Evolutionary conservation across 2,113 vertebrate genomes (phyloP).

Genomic region (Passer montanus): DNA sequence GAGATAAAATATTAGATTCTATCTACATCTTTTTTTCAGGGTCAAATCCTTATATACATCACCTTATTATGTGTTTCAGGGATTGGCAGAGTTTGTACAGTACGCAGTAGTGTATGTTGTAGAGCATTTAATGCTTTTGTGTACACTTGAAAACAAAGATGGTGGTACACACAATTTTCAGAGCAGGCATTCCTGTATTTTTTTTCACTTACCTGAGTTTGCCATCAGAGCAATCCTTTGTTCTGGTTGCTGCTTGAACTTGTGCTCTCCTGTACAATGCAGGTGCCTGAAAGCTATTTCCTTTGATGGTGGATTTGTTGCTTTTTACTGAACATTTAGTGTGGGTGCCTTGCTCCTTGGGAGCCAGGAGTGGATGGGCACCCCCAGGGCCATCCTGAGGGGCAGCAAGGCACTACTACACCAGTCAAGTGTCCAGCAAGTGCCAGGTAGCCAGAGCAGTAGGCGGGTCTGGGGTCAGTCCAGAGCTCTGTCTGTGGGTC

Average conservation of each 20-base stretch:
- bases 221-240: background rate
- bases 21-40: background rate
- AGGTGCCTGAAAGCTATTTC: background rate
- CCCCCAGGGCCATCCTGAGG: background rate
- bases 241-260: background rate
- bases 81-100: background rate
- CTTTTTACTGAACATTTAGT: background rate
- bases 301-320: background rate
- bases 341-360: background rate
- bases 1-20: background rate
- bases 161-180: background rate
- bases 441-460: too few species aligned
- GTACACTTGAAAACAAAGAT: background rate
- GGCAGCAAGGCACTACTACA: background rate
- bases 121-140: fast-evolving
- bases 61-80: background rate
- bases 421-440: fast-evolving
- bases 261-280: background rate
- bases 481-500: background rate
- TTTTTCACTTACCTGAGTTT: background rate
- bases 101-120: background rate
- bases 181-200: background rate
- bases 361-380: fast-evolving
- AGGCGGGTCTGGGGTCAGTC: background rate
- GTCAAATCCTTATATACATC: background rate